Percentiles rank a stretch among this genome's conserved stretches.
Evolutionary conservation across 92 coral and sea anemone species (phyloP).

Genomic region (Scolanthus callimorphus): DNA sequence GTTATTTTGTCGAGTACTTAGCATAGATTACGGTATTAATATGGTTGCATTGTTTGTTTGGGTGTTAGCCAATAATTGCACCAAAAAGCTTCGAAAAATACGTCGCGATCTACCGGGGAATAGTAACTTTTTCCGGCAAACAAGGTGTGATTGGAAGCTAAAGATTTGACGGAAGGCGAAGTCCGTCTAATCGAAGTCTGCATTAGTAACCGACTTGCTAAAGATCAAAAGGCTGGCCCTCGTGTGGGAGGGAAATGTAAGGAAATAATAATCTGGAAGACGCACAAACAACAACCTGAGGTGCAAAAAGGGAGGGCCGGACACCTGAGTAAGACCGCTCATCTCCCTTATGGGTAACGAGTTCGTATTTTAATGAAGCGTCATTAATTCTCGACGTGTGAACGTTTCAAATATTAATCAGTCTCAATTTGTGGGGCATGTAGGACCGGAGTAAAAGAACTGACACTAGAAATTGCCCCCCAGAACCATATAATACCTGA

Average conservation of each 20-base stretch:
- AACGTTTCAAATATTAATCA: constrained; percentile 58
- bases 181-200: too few relatives aligned
- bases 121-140: too few relatives aligned
- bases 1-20: constrained; percentile 68
- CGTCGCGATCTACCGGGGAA: constrained; percentile 8
- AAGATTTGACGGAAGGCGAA: too few relatives aligned
- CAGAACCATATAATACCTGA: too few relatives aligned
- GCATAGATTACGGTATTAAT: constrained; percentile 45
- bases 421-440: constrained; percentile 26
- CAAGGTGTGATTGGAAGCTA: too few relatives aligned
- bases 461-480: too few relatives aligned
- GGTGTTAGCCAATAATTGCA: constrained; percentile 53
- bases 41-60: constrained; percentile 62
- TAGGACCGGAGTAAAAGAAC: background rate
- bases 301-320: constrained; percentile 59
- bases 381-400: constrained; percentile 55
- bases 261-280: constrained; percentile 27
- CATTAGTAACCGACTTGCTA: constrained; percentile 7
- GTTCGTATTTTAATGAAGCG: constrained; percentile 43
- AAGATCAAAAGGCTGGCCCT: constrained; percentile 16
- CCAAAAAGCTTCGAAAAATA: background rate
- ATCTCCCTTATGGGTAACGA: constrained; percentile 53
- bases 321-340: constrained; percentile 32
- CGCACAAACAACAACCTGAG: constrained; percentile 36
- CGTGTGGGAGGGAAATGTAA: constrained; percentile 21